Base-by-base conservation (phyloP, 2,888 invertebrate genomes). In the Ectemnius continuus region DNA sequence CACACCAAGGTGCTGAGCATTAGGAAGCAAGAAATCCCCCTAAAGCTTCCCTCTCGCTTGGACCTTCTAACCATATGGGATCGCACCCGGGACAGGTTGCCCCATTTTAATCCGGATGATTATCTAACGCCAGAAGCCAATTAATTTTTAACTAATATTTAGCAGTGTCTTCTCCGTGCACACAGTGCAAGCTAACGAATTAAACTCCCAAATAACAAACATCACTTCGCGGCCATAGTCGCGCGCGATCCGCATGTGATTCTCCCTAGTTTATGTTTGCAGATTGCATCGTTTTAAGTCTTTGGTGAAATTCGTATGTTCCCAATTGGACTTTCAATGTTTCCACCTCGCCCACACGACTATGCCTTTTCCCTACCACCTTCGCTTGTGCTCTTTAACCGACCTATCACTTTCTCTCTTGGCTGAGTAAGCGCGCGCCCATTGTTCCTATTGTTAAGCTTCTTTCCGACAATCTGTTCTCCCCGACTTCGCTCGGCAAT, bases 51-150 rank as follows among this genome's bases (percentile, higher is more conserved):
- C 61, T 68, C 79, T 73, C 82, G 67, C 63, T 79, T 83, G 83
- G 83, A 83, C 83, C 83, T 80, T 83, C 77, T 75, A 83, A 83
- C 83, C 83, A 83, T 83, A 63, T 70, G 64, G 79, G 76, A 62
- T 80, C 74, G 70, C 80, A 74, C 70, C 76, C 76, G 70, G 60
- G 71, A 73, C 69, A 74, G 61, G 63, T 66, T 73, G 58, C 66
- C 60, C 63, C 63, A 72, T 56, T 56, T 60, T 28, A 61, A 28
- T 20, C 47, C 13, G 26, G n/a, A 56, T 36, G 23, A 56, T 52
- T 48, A 64, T 56, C 36, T n/a, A 57, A 45, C 66, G 59, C 66
- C 62, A 56, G 36, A 71, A 75, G 67, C 75, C 36, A 62, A 45
- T 58, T 26, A 66, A 36, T 4, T 23, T 62, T 63, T 28, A 28